Conservation (phyloP, 2,888 invertebrate species). For the Pandemis cinnamomeana region DNA sequence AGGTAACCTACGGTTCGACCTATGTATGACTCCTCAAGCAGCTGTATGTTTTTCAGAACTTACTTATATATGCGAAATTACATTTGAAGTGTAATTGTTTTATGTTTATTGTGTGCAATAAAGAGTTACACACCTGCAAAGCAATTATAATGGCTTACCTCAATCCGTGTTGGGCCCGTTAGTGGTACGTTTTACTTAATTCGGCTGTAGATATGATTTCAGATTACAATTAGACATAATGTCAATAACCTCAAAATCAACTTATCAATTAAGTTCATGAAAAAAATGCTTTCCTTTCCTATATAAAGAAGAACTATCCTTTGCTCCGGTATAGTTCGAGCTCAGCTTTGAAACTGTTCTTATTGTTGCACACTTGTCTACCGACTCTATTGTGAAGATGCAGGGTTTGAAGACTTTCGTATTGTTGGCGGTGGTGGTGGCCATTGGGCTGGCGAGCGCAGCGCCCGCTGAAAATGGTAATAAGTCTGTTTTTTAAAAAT, state of each 20-base stretch:
- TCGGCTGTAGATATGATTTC: neutral
- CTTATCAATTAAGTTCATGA: neutral
- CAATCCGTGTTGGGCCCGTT: too few relatives aligned
- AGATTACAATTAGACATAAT: neutral
- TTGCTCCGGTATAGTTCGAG: neutral
- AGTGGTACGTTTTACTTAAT: too few relatives aligned
- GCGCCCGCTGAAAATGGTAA: constrained; percentile 28
- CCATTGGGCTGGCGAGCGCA: constrained; percentile 21
- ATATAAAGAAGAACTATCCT: neutral
- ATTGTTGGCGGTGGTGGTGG: constrained; percentile 22
- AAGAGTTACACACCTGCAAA: too few relatives aligned
- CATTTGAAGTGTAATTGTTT: too few relatives aligned
- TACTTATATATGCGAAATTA: too few relatives aligned
- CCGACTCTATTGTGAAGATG: constrained; percentile 22
- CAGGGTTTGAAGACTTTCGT: constrained; percentile 27
- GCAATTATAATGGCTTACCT: too few relatives aligned
- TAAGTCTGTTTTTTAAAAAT: neutral
- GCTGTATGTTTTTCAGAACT: too few relatives aligned
- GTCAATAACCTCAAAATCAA: neutral
- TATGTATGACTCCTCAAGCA: too few relatives aligned
- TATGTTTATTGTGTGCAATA: too few relatives aligned
- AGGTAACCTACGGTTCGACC: too few relatives aligned
- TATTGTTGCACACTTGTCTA: neutral
- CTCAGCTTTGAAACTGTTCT: constrained; percentile 3
- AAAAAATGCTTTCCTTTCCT: neutral